Conservation (phyloP, 2,113 vertebrate genomes). For the Oryzias celebensis region DNA sequence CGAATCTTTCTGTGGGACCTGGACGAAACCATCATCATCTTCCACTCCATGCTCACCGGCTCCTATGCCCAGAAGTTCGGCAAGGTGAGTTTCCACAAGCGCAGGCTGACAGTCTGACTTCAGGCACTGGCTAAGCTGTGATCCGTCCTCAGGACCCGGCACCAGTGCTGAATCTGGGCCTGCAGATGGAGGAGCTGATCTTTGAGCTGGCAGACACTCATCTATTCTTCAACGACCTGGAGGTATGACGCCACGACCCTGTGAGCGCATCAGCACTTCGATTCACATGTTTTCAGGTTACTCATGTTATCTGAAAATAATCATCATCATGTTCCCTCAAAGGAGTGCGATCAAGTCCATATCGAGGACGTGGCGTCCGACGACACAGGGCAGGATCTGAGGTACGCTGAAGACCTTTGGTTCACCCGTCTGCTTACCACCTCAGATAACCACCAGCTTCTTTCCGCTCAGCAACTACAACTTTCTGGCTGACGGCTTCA, state of each 20-base stretch:
- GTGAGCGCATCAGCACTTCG: no score
- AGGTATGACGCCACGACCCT: constrained; percentile 71
- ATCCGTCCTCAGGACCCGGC: constrained; percentile 83
- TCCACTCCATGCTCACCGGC: constrained; percentile 97
- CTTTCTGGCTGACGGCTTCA: constrained; percentile 93
- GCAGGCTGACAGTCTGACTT: neutral
- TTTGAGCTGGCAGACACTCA: constrained; percentile 98
- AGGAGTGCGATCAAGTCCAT: constrained; percentile 99
- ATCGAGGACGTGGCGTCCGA: constrained; percentile 97
- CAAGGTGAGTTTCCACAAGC: constrained; percentile 81
- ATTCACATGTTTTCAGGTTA: no score
- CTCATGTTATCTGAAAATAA: neutral
- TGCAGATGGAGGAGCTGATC: constrained; percentile 99
- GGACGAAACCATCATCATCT: constrained; percentile 99
- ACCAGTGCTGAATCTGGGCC: constrained; percentile 89
- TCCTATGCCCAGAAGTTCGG: constrained; percentile 96
- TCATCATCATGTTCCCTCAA: constrained; percentile 24
- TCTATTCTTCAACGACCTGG: constrained; percentile 97
- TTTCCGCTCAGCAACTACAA: constrained; percentile 85
- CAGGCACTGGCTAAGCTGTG: neutral
- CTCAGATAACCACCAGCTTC: neutral
- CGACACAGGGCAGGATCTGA: constrained; percentile 97
- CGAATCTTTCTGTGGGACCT: constrained; percentile 96
- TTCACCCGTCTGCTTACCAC: neutral
- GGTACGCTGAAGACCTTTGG: constrained; percentile 67